phyloP scores from a whole-genome alignment of 2,113 vertebrate species.

The Progne subis region DNA sequence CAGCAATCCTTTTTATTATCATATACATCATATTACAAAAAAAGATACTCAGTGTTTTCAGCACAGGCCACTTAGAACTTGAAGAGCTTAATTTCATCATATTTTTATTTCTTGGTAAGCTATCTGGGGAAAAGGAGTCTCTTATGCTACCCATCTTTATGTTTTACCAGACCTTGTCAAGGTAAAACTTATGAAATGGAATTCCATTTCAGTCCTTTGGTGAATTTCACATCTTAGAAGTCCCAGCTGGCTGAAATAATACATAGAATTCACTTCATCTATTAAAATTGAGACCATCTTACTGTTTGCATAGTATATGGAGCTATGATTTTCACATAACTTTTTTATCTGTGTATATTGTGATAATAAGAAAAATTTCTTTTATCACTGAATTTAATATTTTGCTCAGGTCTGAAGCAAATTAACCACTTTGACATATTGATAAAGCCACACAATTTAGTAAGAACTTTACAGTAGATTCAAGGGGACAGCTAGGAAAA shows the following conservation, averaged over 20 bases:
- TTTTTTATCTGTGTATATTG: not conserved
- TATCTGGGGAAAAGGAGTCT: not conserved
- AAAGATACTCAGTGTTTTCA: not conserved
- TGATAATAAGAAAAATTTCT: not conserved
- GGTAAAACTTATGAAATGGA: not conserved
- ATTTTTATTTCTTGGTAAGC: not conserved
- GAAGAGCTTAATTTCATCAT: not conserved
- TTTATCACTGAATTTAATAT: not conserved
- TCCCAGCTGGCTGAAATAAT: not conserved
- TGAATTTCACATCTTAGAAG: not conserved
- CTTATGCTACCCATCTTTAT: not conserved
- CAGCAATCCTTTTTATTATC: not conserved
- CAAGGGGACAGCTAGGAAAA: not conserved
- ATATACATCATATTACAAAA: not conserved
- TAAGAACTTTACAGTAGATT: not conserved
- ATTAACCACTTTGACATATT: not conserved
- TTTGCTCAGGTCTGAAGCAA: not conserved
- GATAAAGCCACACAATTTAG: not conserved
- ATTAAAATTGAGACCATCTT: not conserved
- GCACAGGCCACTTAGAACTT: not conserved
- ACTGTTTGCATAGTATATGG: not conserved
- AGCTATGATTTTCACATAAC: not conserved
- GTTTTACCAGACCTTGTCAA: not conserved
- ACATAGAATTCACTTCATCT: not conserved
- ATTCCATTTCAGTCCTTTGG: not conserved